phyloP scores from a whole-genome alignment of 2,888 invertebrate genomes.

The Pyrrhia umbra region DNA sequence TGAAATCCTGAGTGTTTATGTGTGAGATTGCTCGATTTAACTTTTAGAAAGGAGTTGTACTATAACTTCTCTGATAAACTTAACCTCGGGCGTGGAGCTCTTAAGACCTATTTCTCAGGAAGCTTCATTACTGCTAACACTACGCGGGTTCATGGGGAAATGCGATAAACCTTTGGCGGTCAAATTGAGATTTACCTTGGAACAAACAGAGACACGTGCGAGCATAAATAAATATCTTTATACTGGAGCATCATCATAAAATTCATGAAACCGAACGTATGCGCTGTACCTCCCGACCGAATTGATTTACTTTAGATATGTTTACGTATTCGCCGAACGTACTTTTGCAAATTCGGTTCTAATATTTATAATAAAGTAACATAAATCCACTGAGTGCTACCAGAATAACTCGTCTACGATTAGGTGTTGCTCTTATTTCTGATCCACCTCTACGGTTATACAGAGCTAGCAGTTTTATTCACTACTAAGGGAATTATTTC shows the following conservation, averaged over 20 bases:
- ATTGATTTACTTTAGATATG: conserved; percentile 85
- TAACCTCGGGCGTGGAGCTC: too few species aligned
- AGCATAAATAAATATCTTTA: conserved; percentile 69
- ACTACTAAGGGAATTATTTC: conserved; percentile 55
- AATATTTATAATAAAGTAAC: conserved; percentile 77
- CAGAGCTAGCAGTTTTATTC: conserved; percentile 60
- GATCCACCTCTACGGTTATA: conserved; percentile 53
- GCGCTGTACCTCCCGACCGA: conserved; percentile 70
- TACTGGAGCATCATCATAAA: conserved; percentile 84
- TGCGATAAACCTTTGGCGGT: conserved; percentile 13
- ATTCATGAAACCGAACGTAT: conserved; percentile 80
- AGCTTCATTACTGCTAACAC: not conserved
- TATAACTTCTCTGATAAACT: too few species aligned
- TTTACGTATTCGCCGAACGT: conserved; percentile 83
- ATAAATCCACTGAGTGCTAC: conserved; percentile 70
- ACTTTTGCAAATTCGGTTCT: conserved; percentile 77
- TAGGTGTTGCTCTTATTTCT: conserved; percentile 65
- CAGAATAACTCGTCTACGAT: conserved; percentile 69
- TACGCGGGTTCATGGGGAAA: not conserved
- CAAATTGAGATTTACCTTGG: conserved; percentile 39
- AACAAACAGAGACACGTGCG: conserved; percentile 53
- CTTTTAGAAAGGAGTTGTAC: too few species aligned
- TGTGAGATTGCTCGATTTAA: too few species aligned
- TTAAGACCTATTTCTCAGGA: too few species aligned
- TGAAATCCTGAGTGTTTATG: too few species aligned